Conservation (phyloP, 2,888 invertebrate genomes). For the Cyrtodaria siliqua region DNA sequence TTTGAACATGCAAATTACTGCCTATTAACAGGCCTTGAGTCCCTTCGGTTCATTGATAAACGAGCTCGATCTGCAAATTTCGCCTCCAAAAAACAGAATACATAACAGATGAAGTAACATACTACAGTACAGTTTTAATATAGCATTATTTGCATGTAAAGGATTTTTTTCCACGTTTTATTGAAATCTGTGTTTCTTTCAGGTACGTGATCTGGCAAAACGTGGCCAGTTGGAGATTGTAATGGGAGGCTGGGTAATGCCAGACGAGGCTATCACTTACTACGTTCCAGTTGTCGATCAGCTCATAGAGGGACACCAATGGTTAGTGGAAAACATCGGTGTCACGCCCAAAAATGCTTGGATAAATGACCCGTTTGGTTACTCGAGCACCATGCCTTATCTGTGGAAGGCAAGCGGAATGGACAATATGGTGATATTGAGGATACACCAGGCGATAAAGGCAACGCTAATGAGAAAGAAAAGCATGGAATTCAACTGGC, state of each 20-base stretch:
- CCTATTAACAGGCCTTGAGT: too few relatives aligned
- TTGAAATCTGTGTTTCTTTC: too few relatives aligned
- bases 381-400: slow-evolving; percentile 84
- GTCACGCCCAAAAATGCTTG: slow-evolving; percentile 83
- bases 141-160: too few relatives aligned
- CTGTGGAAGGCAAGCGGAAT: slow-evolving; percentile 82
- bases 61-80: too few relatives aligned
- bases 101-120: too few relatives aligned
- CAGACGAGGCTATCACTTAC: slow-evolving; percentile 84
- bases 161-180: too few relatives aligned
- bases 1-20: too few relatives aligned
- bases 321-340: slow-evolving; percentile 87
- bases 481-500: slow-evolving; percentile 95
- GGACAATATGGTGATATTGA: slow-evolving; percentile 83
- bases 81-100: too few relatives aligned
- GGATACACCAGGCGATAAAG: slow-evolving; percentile 94
- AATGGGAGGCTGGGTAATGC: slow-evolving; percentile 85
- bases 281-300: slow-evolving; percentile 83
- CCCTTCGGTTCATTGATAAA: too few relatives aligned
- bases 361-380: slow-evolving; percentile 85
- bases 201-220: slow-evolving; percentile 76
- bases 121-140: too few relatives aligned
- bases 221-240: slow-evolving; percentile 84
- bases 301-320: slow-evolving; percentile 85
- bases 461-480: slow-evolving; percentile 91